Evolutionary conservation across 2,113 vertebrate species (phyloP).

Genomic region (Steatornis caripensis): DNA sequence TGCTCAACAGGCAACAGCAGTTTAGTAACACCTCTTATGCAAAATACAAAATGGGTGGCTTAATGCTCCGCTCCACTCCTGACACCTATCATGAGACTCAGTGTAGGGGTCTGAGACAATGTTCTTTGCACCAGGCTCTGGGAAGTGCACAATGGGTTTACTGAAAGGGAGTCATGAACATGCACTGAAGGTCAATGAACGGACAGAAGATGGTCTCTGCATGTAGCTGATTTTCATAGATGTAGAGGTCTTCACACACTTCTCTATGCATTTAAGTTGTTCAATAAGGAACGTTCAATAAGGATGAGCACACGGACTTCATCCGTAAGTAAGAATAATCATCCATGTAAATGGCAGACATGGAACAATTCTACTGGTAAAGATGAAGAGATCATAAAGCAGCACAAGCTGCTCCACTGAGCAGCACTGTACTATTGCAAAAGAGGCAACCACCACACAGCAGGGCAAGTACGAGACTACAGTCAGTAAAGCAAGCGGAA

Average conservation of each 20-base stretch:
- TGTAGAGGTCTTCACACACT: background rate
- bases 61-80: background rate
- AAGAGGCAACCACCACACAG: background rate
- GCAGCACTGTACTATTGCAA: background rate
- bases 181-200: background rate
- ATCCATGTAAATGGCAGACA: background rate
- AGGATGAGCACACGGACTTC: background rate
- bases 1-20: background rate
- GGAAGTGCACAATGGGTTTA: background rate
- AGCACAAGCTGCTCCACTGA: background rate
- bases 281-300: background rate
- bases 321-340: background rate
- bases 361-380: background rate
- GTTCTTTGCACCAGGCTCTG: background rate
- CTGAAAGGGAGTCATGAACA: background rate
- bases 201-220: background rate
- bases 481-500: background rate
- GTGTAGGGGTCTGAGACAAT: background rate
- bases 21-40: background rate
- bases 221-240: background rate
- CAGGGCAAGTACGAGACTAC: background rate
- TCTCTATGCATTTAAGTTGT: background rate
- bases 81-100: background rate
- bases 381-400: background rate
- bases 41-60: background rate